phyloP scores from a whole-genome alignment of 2,888 invertebrate species.

The Ennomos quercinarius region DNA sequence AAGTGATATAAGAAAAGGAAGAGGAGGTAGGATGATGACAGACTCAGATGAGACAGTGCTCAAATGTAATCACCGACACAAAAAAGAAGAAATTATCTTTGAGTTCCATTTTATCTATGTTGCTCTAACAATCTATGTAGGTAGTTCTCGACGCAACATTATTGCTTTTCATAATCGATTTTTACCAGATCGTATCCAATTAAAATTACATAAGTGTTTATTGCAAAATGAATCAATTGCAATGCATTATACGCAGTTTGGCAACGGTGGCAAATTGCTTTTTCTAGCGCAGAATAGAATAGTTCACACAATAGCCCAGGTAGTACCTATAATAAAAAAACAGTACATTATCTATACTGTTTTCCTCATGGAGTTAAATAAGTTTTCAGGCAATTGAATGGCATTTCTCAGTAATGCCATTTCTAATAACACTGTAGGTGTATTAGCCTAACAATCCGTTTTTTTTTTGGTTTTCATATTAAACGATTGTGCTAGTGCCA shows the following conservation, averaged over 20 bases:
- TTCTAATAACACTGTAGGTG: too few relatives aligned
- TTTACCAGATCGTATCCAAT: conserved; percentile 34
- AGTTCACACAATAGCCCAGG: conserved; percentile 10
- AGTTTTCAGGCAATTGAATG: too few relatives aligned
- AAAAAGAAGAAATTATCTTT: too few relatives aligned
- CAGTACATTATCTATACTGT: not conserved
- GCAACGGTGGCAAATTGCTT: conserved; percentile 61
- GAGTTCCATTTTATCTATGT: too few relatives aligned
- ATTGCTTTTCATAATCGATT: conserved; percentile 27
- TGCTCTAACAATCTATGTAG: too few relatives aligned
- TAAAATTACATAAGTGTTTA: conserved; percentile 36
- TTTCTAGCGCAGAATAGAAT: conserved; percentile 54
- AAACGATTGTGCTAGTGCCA: too few relatives aligned
- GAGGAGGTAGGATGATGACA: not conserved
- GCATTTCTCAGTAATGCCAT: too few relatives aligned
- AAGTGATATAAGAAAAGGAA: not conserved
- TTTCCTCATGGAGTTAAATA: not conserved
- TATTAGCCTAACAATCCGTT: too few relatives aligned
- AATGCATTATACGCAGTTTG: conserved; percentile 49
- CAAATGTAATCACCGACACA: too few relatives aligned
- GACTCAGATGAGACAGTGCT: too few relatives aligned
- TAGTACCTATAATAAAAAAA: not conserved
- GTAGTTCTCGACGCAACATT: not conserved
- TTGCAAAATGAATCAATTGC: conserved; percentile 50
- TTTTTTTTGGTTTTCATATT: too few relatives aligned